These are phyloP conservation scores for Chelonus insularis DNA, from an alignment of 1,140 invertebrate genomes.

Conservation along the genomic window DNA sequence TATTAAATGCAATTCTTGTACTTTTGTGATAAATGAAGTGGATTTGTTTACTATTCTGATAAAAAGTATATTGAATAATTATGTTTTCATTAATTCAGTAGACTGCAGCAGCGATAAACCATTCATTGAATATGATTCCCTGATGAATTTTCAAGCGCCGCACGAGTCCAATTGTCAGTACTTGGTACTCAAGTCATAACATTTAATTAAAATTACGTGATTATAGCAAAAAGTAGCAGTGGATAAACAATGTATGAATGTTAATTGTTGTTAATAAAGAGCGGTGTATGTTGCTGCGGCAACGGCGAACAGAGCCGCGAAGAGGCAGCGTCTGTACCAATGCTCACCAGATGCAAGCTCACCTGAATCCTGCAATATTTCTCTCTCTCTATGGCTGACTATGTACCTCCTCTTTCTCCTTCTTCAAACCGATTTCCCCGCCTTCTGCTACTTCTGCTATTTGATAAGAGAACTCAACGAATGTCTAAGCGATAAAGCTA, in stretches of 20 bases:
- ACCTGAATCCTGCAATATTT: conserved; percentile 42
- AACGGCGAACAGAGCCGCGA: conserved; percentile 57
- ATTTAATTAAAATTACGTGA: conserved; percentile 32
- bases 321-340: conserved; percentile 55
- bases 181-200: neutral
- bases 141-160: conserved; percentile 22
- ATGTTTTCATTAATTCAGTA: neutral
- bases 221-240: conserved; percentile 35
- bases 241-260: conserved; percentile 54
- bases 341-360: conserved; percentile 25
- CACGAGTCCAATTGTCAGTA: conserved; percentile 22
- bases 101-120: neutral
- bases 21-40: too few relatives aligned
- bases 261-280: conserved; percentile 63
- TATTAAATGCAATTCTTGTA: too few relatives aligned
- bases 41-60: too few relatives aligned
- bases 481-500: neutral
- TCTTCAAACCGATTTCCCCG: neutral
- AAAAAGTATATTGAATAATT: neutral
- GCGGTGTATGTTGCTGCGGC: conserved; percentile 58
- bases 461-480: conserved; percentile 11
- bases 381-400: neutral
- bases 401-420: conserved; percentile 1
- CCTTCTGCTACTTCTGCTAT: neutral
- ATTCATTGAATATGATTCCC: conserved; percentile 29